These are phyloP conservation scores for Gopherus evgoodei DNA, from an alignment of 2,113 vertebrate species.

Conservation along the genomic window DNA sequence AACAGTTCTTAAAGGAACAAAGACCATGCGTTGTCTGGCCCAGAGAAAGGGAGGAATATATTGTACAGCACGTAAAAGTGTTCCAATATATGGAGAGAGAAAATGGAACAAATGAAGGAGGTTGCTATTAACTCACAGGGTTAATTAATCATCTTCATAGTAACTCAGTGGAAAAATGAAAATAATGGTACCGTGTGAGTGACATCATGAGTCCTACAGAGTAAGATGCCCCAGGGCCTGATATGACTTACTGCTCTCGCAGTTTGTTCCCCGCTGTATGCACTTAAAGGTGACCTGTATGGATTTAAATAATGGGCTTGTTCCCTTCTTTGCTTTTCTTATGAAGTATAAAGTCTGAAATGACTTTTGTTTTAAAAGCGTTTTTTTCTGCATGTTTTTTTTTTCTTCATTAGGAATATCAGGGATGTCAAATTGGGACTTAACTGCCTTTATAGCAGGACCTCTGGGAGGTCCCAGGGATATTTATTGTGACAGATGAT, in stretches of 20 bases:
- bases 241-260: rapidly evolving
- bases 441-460: neutral
- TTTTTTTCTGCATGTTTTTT: neutral
- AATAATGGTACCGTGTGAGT: neutral
- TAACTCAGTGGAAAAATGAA: neutral
- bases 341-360: neutral
- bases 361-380: neutral
- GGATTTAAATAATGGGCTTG: neutral
- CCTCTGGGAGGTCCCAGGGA: neutral
- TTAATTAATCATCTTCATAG: neutral
- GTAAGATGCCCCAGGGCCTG: neutral
- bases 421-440: neutral
- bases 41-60: neutral
- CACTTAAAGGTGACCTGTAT: neutral
- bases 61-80: neutral
- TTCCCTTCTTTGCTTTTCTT: neutral
- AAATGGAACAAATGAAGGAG: neutral
- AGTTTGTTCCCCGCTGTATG: neutral
- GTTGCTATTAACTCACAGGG: neutral
- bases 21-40: neutral
- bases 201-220: rapidly evolving
- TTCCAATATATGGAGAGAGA: neutral
- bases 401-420: neutral
- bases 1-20: neutral
- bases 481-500: neutral